Evolutionary conservation across 1,140 invertebrate species (phyloP), one percentile per base, ranked within the genome.

Genomic region (Drosophila bipectinata): DNA sequence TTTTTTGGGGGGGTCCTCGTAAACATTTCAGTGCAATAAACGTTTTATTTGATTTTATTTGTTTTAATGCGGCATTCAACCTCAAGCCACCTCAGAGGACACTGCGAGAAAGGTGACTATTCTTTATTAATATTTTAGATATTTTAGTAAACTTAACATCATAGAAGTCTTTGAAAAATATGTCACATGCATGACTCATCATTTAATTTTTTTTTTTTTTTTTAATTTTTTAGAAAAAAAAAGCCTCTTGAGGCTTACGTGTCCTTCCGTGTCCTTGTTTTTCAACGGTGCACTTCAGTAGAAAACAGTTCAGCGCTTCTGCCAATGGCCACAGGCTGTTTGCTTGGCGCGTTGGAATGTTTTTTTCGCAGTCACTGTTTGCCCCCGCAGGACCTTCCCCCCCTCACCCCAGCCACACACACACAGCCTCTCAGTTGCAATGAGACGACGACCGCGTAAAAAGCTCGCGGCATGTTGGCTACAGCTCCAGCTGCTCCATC

Each of bases 41-140:
- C 54, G 59, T 63, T 69, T 55, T 71, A 72, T 77, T 77, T 77
- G 75, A 77, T 72, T 78, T 72, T 72, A 77, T 77, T 77, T 77
- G 59, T 77, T 77, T 77, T 59, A 77, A 77, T 77, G 75, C 66
- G 74, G 54, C 44, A 24, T 28, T 41, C 41, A 26, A 48, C 39
- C 45, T 18, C 48, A 24, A 30, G 28, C 44, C 44, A 47, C 44
- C 44, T 47, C 9, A 1, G 8, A 5, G 18, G 9, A 47, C 44
- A 47, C 44, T 47, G 44, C 8, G 7, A 47, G 10, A 47, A 44
- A 47, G 15, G 14, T 18, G 1, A n/a, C 1, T 44, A 2, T 28
- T 28, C 26, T 7, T 28, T 6, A 28, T 28, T 21, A 21, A 21
- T 21, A 18, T 21, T 21, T 21, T 3, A 21, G 21, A 21, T 21